Conservation (phyloP, 2,797 vertebrate genomes). For the Pampus argenteus region DNA sequence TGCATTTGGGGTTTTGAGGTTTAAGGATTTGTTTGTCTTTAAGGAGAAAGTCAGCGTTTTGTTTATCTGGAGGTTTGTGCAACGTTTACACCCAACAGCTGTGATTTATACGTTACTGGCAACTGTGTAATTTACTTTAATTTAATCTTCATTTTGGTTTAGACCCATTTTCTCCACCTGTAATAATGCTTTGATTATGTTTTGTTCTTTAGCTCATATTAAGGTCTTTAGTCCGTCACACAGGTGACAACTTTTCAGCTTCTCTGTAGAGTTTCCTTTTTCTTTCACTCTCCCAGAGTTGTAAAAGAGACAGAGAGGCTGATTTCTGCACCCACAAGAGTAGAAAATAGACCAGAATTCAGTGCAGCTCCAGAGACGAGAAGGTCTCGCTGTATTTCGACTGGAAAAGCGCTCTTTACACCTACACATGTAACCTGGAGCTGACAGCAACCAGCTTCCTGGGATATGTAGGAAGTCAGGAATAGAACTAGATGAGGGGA, state of each 20-base stretch:
- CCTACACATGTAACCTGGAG: conserved; percentile 53
- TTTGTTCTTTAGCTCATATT: too few species aligned
- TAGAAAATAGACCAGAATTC: conserved; percentile 44
- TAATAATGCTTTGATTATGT: too few species aligned
- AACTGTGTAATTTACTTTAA: neutral
- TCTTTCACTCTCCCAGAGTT: neutral
- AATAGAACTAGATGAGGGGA: conserved; percentile 32
- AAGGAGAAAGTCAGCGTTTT: too few species aligned
- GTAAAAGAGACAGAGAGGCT: conserved; percentile 25
- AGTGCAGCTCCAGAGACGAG: conserved; percentile 26
- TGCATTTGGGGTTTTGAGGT: neutral
- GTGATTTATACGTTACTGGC: neutral
- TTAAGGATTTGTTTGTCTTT: neutral
- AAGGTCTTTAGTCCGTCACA: neutral
- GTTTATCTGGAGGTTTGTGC: too few species aligned
- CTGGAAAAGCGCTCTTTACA: conserved; percentile 44
- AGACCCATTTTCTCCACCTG: neutral
- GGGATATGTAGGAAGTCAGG: conserved; percentile 44
- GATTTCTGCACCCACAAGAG: conserved; percentile 40
- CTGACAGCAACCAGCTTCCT: conserved; percentile 32
- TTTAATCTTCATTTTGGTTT: neutral
- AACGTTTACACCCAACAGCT: neutral
- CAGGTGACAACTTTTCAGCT: neutral
- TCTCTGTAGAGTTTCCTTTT: neutral
- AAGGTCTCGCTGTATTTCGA: conserved; percentile 30